A percentile compares a stretch with the other conserved stretches of the same genome.
phyloP scores from a whole-genome alignment of 2,888 invertebrate species.

The Eupithecia inturbata region DNA sequence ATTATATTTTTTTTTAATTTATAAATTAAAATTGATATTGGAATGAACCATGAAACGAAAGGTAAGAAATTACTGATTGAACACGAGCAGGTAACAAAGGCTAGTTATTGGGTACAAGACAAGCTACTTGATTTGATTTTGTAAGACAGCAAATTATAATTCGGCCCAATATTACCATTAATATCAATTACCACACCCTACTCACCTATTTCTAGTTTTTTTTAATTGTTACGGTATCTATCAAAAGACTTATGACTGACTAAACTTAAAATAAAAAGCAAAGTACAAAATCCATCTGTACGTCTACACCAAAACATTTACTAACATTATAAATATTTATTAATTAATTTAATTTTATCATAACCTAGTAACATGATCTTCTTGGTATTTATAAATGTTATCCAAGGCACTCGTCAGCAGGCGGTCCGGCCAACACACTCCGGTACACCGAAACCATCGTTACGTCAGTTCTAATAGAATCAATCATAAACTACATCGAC shows the following conservation, averaged over 20 bases:
- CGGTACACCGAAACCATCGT: constrained; percentile 76
- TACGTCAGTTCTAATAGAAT: constrained; percentile 72
- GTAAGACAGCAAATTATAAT: neutral
- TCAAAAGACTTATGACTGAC: neutral
- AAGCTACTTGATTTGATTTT: neutral
- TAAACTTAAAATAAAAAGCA: neutral
- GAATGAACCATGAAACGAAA: neutral
- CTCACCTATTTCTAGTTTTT: neutral
- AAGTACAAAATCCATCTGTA: neutral
- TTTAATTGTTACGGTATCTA: neutral
- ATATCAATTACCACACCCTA: neutral
- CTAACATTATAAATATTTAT: neutral
- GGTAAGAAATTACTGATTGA: constrained; percentile 26
- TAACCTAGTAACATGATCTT: constrained; percentile 52
- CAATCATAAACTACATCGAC: constrained; percentile 76
- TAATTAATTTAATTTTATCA: neutral
- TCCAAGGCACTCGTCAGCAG: constrained; percentile 64
- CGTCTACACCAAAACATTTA: neutral
- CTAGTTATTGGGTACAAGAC: constrained; percentile 51
- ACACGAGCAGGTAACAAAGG: constrained; percentile 70
- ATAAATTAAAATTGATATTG: neutral
- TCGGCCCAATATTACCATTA: neutral
- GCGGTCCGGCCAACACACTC: constrained; percentile 79
- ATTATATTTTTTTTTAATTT: too few species aligned
- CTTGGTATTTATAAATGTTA: constrained; percentile 53